Evolutionary conservation across 1,140 invertebrate species (phyloP), one percentile per base, ranked within the genome.

Genomic region (Heterodera carotae): DNA sequence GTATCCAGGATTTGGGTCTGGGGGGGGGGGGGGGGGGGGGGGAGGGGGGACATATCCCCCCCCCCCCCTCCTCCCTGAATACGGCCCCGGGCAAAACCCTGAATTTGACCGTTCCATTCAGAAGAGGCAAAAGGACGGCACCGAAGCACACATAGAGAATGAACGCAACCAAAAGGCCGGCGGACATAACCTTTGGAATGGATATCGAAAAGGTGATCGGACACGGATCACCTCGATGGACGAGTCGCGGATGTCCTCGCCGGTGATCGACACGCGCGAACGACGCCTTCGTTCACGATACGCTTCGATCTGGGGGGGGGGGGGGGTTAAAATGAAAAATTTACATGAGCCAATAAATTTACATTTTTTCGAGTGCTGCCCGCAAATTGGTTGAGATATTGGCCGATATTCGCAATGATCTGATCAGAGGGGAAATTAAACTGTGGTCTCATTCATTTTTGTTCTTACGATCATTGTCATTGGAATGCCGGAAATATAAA

Each of bases 351-450:
- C 6, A 43, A 27, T 5, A 62, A n/a, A 78, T 2, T 76, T 70
- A 78, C 76, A 56, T 76, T 83, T 82, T 86, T 82, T 15, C 78
- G 76, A 4, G 81, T 84, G 22, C 62, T 48, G 33, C 69, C 48
- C 3, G 84, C 84, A 77, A 84, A 86, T 69, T 85, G 75, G 33
- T 82, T 76, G 15, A 84, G 48, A 78, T 82, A 85, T 75, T 84
- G 83, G 22, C 83, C 83, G 4, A 84, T 72, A 64, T 82, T 85
- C 5, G 83, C 83, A 66, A 84, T 85, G 48, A 84, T 84, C 71
- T 74, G 59, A 39, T 53, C 31, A 62, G 48, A 56, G 69, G 43
- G 18, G 66, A 64, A 29, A 22, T 68, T 7, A n/a, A 43, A 76
- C 5, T 60, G 43, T 27, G n/a, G 10, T 33, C 31, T 7, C n/a